phyloP scores from a whole-genome alignment of 2,113 vertebrate genomes.

The Carassius carassius region DNA sequence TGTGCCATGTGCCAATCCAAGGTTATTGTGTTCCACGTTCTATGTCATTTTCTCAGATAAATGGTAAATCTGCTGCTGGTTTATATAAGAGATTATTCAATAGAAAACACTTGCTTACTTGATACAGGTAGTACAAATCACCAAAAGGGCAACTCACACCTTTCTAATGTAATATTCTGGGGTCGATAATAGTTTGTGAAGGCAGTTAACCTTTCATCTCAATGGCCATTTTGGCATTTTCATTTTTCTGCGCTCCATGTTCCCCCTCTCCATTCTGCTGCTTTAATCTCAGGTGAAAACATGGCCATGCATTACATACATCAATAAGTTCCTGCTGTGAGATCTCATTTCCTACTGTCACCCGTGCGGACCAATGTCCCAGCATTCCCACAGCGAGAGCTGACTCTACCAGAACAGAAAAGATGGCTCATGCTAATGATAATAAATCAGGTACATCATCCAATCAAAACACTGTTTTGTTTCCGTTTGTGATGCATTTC shows the following conservation, averaged over 20 bases:
- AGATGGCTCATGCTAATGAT: constrained; percentile 10
- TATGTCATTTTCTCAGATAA: not conserved
- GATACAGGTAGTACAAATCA: constrained; percentile 4
- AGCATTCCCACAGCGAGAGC: constrained; percentile 10
- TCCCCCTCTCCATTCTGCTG: not conserved
- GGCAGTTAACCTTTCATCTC: constrained; percentile 20
- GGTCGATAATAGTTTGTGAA: constrained; percentile 24
- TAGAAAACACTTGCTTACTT: not conserved
- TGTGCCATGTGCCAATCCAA: not conserved
- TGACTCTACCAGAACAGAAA: constrained; percentile 29
- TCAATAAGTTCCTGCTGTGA: constrained; percentile 42
- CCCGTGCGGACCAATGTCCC: not conserved
- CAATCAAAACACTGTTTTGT: constrained; percentile 7
- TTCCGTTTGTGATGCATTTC: not conserved
- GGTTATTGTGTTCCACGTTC: not conserved
- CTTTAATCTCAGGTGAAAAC: constrained; percentile 39
- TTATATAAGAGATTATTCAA: not conserved
- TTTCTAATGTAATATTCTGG: constrained; percentile 8
- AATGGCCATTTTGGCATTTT: constrained; percentile 22
- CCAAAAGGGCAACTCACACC: not conserved
- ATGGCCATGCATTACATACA: constrained; percentile 16
- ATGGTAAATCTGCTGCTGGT: not conserved
- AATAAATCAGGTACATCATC: not conserved
- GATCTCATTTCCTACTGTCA: constrained; percentile 37
- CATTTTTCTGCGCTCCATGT: not conserved